Evolutionary conservation across 2,797 vertebrate genomes (phyloP).

Genomic region (Phoebastria nigripes): DNA sequence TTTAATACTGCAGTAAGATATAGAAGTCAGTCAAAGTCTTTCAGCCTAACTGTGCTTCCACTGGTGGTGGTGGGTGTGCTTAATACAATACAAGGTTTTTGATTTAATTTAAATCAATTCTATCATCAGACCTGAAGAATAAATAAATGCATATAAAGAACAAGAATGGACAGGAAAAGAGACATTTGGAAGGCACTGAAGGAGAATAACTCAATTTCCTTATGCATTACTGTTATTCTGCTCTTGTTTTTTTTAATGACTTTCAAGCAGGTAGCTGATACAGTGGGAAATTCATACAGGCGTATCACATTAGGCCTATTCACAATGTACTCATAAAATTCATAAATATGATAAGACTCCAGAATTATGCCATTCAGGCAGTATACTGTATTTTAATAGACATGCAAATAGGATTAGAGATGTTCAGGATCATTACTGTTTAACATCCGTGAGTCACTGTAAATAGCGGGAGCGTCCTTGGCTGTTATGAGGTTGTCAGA

Average conservation of each 20-base stretch:
- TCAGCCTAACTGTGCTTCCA: not conserved
- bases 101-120: not conserved
- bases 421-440: conserved; percentile 20
- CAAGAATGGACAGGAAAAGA: not conserved
- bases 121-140: not conserved
- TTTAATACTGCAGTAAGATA: not conserved
- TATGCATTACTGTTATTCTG: conserved; percentile 5
- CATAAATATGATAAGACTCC: conserved; percentile 9
- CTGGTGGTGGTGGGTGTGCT: not conserved
- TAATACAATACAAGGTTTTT: not conserved
- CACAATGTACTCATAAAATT: conserved; percentile 32
- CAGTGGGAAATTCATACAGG: not conserved
- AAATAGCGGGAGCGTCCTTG: not conserved
- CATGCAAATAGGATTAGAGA: conserved; percentile 1
- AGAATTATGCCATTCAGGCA: not conserved
- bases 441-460: not conserved
- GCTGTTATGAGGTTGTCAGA: not conserved
- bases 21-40: not conserved
- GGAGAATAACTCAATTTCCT: conserved; percentile 18
- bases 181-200: conserved; percentile 7
- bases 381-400: conserved; percentile 9
- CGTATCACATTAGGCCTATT: not conserved
- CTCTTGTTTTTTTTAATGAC: conserved; percentile 10
- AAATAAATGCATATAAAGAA: not conserved
- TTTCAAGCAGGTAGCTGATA: conserved; percentile 36